These are phyloP conservation scores for Syrrhaptes paradoxus DNA, from an alignment of 2,113 vertebrate genomes.

Conservation along the genomic window DNA sequence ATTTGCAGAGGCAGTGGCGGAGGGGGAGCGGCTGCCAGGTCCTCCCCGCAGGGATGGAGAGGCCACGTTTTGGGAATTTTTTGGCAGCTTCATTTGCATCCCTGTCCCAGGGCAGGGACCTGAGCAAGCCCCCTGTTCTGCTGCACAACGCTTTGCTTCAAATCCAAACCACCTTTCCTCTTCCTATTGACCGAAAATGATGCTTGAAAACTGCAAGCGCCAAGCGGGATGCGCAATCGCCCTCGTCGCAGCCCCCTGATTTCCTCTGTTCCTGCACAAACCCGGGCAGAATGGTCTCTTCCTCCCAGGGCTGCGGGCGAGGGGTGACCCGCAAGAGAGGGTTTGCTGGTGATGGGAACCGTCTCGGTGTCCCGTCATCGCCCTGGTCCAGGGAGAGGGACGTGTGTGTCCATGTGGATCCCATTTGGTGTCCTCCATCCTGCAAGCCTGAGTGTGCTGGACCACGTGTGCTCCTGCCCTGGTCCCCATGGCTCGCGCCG, in stretches of 20 bases:
- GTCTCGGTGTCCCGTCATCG: background rate
- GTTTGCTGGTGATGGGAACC: background rate
- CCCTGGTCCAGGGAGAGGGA: background rate
- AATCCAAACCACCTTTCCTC: background rate
- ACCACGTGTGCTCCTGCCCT: background rate
- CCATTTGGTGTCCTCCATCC: background rate
- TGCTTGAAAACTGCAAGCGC: background rate
- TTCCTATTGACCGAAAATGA: background rate
- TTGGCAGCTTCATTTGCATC: background rate
- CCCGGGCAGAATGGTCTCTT: background rate
- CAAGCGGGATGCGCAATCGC: background rate
- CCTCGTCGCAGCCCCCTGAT: background rate
- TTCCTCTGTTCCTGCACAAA: background rate
- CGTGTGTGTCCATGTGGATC: background rate
- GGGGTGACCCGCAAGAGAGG: rapidly evolving
- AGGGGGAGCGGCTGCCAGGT: background rate
- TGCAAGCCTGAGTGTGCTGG: background rate
- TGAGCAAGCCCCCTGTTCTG: background rate
- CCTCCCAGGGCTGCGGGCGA: background rate
- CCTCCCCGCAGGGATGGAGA: background rate
- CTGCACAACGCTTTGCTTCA: background rate
- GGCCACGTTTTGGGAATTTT: background rate
- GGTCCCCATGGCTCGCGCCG: rapidly evolving
- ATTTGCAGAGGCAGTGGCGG: background rate
- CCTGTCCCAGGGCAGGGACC: background rate